These are phyloP conservation scores for Caenorhabditis plicata DNA, from an alignment of 2,888 invertebrate species.

Conservation along the genomic window DNA sequence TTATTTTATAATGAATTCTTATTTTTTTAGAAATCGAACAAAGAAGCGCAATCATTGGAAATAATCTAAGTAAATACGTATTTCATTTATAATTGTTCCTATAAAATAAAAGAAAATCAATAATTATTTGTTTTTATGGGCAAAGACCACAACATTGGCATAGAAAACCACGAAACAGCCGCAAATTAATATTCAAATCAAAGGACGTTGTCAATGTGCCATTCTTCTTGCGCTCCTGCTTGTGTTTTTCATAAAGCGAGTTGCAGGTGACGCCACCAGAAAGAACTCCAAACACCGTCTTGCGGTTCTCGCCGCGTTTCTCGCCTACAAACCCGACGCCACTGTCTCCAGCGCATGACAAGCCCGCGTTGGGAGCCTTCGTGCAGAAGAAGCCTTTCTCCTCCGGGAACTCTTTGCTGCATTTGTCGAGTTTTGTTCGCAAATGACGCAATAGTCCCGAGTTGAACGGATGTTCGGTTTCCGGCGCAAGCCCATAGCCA, in stretches of 20 bases:
- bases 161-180: conserved; percentile 12
- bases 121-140: no score
- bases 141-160: conserved; percentile 29
- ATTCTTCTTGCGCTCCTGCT: not conserved
- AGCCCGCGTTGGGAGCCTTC: conserved; percentile 2
- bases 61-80: no score
- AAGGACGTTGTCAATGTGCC: conserved; percentile 4
- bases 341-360: conserved; percentile 31
- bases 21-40: no score
- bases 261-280: conserved; percentile 22
- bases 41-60: no score
- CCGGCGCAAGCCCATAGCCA: conserved; percentile 25
- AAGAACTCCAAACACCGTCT: conserved; percentile 17
- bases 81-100: no score
- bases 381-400: conserved; percentile 24
- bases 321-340: conserved; percentile 18
- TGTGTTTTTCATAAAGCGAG: conserved; percentile 7
- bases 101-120: no score
- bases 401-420: no score
- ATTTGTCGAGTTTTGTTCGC: no score
- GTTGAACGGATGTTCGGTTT: conserved; percentile 12
- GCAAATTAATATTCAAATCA: conserved; percentile 16
- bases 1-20: no score
- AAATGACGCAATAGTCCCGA: not conserved
- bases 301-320: conserved; percentile 3